These are phyloP conservation scores for Neogale vison DNA, from an alignment of 2,113 vertebrate genomes.

Conservation along the genomic window DNA sequence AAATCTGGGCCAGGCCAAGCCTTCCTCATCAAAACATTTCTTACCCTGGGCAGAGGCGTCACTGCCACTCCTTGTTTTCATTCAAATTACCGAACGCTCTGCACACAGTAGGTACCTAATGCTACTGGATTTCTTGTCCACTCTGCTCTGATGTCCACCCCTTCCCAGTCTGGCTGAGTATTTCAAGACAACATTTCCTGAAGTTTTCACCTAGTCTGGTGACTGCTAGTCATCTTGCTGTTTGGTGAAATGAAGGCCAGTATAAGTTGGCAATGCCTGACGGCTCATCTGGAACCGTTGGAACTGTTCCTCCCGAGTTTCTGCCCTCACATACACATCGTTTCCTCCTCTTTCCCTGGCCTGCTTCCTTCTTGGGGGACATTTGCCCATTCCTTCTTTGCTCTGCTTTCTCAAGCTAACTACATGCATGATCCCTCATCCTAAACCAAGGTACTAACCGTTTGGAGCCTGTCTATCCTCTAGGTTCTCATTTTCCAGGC, in stretches of 20 bases:
- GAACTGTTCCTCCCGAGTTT: not conserved
- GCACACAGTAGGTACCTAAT: not conserved
- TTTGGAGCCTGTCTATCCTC: not conserved
- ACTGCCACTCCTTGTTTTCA: not conserved
- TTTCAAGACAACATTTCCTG: not conserved
- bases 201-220: not conserved
- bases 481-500: not conserved
- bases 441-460: not conserved
- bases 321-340: not conserved
- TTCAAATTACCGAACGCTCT: not conserved
- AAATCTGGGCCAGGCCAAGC: not conserved
- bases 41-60: not conserved
- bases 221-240: not conserved
- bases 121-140: not conserved
- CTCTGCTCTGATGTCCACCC: accelerated
- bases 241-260: too few species aligned
- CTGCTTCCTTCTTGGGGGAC: not conserved
- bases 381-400: not conserved
- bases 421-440: not conserved
- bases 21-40: not conserved
- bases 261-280: too few species aligned
- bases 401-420: not conserved
- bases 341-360: not conserved
- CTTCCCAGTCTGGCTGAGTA: not conserved
- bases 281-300: accelerated